Evolutionary conservation across 2,888 invertebrate genomes (phyloP), one percentile per base, ranked within the genome.

Genomic region (Chrysolina americana): DNA sequence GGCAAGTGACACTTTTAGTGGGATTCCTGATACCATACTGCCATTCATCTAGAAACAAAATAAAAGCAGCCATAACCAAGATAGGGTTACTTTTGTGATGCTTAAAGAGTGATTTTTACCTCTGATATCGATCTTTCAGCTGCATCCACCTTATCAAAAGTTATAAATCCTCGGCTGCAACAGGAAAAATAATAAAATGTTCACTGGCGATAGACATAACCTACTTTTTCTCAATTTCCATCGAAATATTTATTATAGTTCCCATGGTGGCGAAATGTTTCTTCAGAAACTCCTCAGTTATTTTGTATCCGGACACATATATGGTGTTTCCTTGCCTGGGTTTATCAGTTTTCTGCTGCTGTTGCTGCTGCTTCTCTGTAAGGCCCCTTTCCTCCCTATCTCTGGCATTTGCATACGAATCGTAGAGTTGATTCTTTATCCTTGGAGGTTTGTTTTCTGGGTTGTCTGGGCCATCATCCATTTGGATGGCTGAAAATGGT

Each of bases 121-220:
- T 96, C 95, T 44, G 92, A 91, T 79, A 97, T 95, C 0, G 97
- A 97, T 77, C 94, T 91, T 72, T 95, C 94, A 2, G 98, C 95
- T 64, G 94, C 92, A 80, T 97, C 97, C 15, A 94, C 91, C 81
- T 95, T 96, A 77, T 97, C 96, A 88, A 98, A 98, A 2, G 97
- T 96, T 17, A 98, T 92, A 89, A 96, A 98, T 10, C 96, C 97
- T 81, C 94, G 93, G 84, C 96, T 96, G 88, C 71, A 92, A 89
- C n/a, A 36, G n/a, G 28, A 23, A 47, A 15, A 47, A 15, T 6
- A 15, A n/a, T 47, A 5, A 47, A n/a, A 47, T 3, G 36, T 8
- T 47, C 47, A 47, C 15, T 15, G 47, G 13, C 47, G 15, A 66
- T 17, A 68, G 41, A 44, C 41, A 65, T 2, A 63, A 77, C 89